These are phyloP conservation scores for Trichosurus vulpecula DNA, from an alignment of 2,797 vertebrate species.

Conservation along the genomic window DNA sequence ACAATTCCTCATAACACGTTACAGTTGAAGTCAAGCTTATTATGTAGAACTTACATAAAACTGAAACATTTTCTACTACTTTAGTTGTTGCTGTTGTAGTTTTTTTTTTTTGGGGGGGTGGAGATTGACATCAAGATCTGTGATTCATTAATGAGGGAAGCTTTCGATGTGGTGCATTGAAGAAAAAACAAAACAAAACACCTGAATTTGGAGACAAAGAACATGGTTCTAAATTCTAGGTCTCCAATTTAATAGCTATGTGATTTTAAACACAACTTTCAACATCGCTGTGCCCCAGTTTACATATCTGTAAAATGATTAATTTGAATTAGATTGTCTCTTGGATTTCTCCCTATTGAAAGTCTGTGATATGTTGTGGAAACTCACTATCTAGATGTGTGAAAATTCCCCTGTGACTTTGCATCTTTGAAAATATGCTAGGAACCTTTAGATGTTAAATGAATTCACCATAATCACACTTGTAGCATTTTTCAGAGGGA, in stretches of 20 bases:
- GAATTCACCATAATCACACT: not conserved
- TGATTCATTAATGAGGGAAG: not conserved
- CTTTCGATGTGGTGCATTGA: not conserved
- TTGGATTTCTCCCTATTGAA: not conserved
- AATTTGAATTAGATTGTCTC: not conserved
- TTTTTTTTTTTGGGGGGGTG: not conserved
- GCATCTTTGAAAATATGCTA: not conserved
- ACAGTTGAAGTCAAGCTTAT: conserved; percentile 4
- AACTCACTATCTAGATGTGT: not conserved
- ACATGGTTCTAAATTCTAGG: not conserved
- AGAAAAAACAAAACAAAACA: not conserved
- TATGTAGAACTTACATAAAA: conserved; percentile 5
- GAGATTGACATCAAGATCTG: not conserved
- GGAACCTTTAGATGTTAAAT: not conserved
- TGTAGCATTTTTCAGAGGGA: not conserved
- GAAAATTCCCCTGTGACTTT: not conserved
- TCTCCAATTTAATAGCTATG: not conserved
- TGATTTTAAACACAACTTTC: not conserved
- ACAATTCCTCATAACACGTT: not conserved
- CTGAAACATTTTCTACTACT: not conserved
- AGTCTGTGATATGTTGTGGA: not conserved
- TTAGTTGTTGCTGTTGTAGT: not conserved
- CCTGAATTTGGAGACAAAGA: not conserved
- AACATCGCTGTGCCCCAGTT: not conserved
- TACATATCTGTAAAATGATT: not conserved